Evolutionary conservation across 1,140 invertebrate genomes (phyloP).

Genomic region (Phocides pigmalion): DNA sequence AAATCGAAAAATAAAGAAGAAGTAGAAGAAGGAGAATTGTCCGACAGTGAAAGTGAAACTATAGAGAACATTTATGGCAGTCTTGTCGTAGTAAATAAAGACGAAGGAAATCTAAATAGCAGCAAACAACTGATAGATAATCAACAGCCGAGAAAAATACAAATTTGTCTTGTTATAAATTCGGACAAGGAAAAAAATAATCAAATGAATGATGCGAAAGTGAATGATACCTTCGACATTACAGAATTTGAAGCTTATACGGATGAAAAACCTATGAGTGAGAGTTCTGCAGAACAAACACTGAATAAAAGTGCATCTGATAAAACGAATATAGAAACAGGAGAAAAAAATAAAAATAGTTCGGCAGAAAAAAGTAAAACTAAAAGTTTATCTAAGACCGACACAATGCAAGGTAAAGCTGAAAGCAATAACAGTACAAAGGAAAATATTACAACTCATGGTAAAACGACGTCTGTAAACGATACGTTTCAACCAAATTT

Average conservation of each 20-base stretch:
- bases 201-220: constrained; percentile 32
- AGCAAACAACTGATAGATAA: constrained; percentile 40
- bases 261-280: constrained; percentile 27
- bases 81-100: constrained; percentile 56
- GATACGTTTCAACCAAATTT: constrained; percentile 47
- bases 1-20: constrained; percentile 47
- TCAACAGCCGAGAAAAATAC: constrained; percentile 65
- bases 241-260: constrained; percentile 61
- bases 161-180: constrained; percentile 74
- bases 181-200: constrained; percentile 53
- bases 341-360: neutral
- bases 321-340: constrained; percentile 18
- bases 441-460: neutral
- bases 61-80: constrained; percentile 77
- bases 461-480: neutral
- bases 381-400: neutral
- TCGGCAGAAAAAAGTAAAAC: neutral
- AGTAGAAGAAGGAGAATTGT: constrained; percentile 77
- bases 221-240: constrained; percentile 37
- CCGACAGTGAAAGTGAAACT: constrained; percentile 79
- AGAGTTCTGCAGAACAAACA: neutral
- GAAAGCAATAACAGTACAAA: constrained; percentile 3
- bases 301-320: constrained; percentile 11
- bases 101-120: constrained; percentile 41
- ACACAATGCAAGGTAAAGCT: neutral